Base-by-base conservation (phyloP, 2,888 invertebrate genomes). In the Hydroisotoma schaefferi region DNA sequence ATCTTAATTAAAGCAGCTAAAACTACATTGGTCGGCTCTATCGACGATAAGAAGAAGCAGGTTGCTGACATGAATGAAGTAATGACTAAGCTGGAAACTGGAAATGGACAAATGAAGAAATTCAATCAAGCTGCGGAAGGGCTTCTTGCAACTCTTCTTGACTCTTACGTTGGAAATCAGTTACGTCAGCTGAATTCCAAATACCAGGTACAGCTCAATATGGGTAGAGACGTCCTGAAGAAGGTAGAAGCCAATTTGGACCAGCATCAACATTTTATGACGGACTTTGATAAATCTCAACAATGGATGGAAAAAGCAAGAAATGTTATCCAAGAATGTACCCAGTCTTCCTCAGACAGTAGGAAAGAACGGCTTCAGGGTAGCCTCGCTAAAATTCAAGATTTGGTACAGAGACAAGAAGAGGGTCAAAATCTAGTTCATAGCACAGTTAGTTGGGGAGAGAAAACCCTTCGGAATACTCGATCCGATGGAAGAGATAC, bases 1-100 rank as follows among this genome's bases (percentile, higher is more conserved):
- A 90, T 92, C 73, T 82, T 92, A 8, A 87, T 92, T 12, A 93
- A 94, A 76, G 90, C 90, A 58, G 90, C 93, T 73, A 94, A 94
- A 77, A 84, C 90, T 25, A 87, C 89, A 23, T 79, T 92, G 12
- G 81, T 88, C 25, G 85, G 90, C 2, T 89, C 86, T 57, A 80
- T 90, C 1, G 82, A 84, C 51, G 93, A 94, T 73, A 94, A 94
- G 75, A 84, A 85, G 66, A 89, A 87, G 65, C 91, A 92, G 80
- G 90, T 92, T 0, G 81, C 82, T 52, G 89, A 90, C 49, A 69
- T 73, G 22, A 83, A 86, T 76, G 86, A 86, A 65, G 85, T 93
- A 22, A 81, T 91, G 53, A 81, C 84, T 37, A 85, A 86, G 72
- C 77, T 93, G 8, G 81, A 84, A 56, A 86, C 87, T 67, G 92